Evolutionary conservation across 2,113 vertebrate species (phyloP), one percentile per base, ranked within the genome.

Genomic region (Albula goreensis): DNA sequence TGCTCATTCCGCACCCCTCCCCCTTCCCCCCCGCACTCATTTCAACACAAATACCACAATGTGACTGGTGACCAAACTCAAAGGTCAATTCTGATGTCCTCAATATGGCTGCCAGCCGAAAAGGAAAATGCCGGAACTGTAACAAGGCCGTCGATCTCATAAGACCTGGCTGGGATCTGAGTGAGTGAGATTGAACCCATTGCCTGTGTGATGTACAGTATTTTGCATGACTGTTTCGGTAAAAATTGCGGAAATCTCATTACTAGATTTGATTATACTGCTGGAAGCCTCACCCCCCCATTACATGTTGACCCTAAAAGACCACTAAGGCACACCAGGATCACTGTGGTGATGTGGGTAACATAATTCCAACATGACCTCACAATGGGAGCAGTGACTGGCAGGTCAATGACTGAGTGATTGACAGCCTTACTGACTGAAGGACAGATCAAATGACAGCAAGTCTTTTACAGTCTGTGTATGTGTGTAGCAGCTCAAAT

Each of bases 211-310:
- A 31, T 10, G 89, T 88, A 89, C 85, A 48, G 89, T 90, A 89
- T 86, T 60, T 49, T 41, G 50, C 25, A 52, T 41, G 12, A 7
- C 41, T 77, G 19, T 50, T 19, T 50, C 60, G 78, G 85, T 74
- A 91, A 90, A 90, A 10, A n/a, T 31, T 22, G 3, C 31, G 70
- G 9, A 74, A 89, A 88, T 91, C 90, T 89, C 83, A 86, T 90
- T 87, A 88, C 86, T 60, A 88, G 86, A 88, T 89, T 81, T 5
- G n/a, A 90, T 89, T 83, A 88, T 57, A 70, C 82, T 78, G 88
- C 22, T 53, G 74, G 85, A 88, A 81, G 56, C 25, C 80, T 60
- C 85, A 66, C 3, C 22, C 66, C 48, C 77, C 66, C 52, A 63
- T 63, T 63, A 81, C 78, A 70, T 79, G 63, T 41, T 19, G 19